Percentiles rank a stretch among this genome's conserved stretches.
These are phyloP conservation scores for Erebia ligea DNA, from an alignment of 2,888 invertebrate species.

Conservation along the genomic window DNA sequence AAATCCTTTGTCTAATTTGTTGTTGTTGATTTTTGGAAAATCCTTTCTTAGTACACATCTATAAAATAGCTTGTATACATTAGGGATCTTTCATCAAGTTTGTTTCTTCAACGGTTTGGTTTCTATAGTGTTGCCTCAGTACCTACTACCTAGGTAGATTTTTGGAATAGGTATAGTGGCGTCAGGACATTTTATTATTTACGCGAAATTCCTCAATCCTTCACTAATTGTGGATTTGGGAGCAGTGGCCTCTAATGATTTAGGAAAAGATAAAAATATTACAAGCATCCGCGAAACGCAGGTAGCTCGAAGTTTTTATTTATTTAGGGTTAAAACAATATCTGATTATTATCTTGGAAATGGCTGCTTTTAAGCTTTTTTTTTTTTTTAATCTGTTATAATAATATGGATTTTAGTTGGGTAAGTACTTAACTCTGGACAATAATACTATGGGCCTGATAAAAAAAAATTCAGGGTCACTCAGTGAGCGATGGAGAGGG, in stretches of 20 bases:
- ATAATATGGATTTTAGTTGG: not conserved
- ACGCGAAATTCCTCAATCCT: constrained; percentile 7
- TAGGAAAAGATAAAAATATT: not conserved
- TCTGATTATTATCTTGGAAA: not conserved
- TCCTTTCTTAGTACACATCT: not conserved
- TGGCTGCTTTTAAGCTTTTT: not conserved
- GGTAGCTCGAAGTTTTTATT: constrained; percentile 38
- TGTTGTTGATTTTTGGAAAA: not conserved
- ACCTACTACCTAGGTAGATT: not conserved
- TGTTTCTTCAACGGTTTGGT: too few species aligned
- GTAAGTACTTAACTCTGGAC: too few species aligned
- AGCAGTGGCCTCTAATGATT: constrained; percentile 1
- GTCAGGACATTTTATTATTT: constrained; percentile 4
- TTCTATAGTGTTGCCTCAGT: too few species aligned
- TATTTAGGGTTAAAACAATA: not conserved
- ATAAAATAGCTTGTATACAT: too few species aligned
- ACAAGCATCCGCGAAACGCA: constrained; percentile 47
- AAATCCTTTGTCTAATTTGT: constrained; percentile 6
- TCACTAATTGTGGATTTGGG: not conserved
- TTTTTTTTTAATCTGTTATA: not conserved
- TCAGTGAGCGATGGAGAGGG: too few species aligned
- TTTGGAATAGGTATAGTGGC: not conserved
- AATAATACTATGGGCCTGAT: too few species aligned
- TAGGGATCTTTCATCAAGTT: too few species aligned
- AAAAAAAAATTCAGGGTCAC: too few species aligned